Evolutionary conservation across 1,140 invertebrate species (phyloP), one percentile per base, ranked within the genome.

Genomic region (Odontomachus brunneus): DNA sequence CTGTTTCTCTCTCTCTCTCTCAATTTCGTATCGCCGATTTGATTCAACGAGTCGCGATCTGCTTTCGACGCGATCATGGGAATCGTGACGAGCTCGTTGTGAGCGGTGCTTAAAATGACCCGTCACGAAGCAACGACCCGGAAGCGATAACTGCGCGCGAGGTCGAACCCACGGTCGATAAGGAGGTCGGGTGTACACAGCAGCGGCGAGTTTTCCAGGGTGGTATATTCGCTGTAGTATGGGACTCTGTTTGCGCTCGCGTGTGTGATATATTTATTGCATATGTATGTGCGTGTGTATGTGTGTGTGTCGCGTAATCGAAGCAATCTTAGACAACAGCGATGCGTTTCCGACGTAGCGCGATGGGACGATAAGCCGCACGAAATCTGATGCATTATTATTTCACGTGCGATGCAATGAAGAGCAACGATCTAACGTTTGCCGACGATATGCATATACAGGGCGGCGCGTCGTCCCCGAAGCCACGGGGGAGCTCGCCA

Each of bases 81-180:
- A 29, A 17, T 4, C 33, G 38, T 17, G 22, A 17, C 33, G 66
- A 51, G 53, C 65, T 55, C 80, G 66, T 89, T 89, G 87, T 89
- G 87, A 88, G 59, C 26, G 55, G 62, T 62, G 84, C 87, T 88
- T 89, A 88, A 88, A 89, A 84, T 89, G 88, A 89, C 87, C 88
- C 87, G 83, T 88, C 88, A 88, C 84, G 90, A 91, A 90, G 90
- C 90, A 91, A 90, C 89, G 91, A 88, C 90, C 91, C 90, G 88
- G 90, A 91, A 92, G 91, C 89, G 90, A 91, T 89, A 91, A 90
- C 82, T 87, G 73, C 53, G 82, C 84, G 78, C 86, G 88, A 90
- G 89, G 88, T 89, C 88, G 89, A 90, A 86, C 83, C 82, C 88
- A 89, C 84, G 91, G 72, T 92, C 91, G 90, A 91, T 92, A 91